Percentiles rank a stretch among this genome's conserved stretches.
These are phyloP conservation scores for Pseudomugil tenellus DNA, from an alignment of 2,797 vertebrate species.

Conservation along the genomic window DNA sequence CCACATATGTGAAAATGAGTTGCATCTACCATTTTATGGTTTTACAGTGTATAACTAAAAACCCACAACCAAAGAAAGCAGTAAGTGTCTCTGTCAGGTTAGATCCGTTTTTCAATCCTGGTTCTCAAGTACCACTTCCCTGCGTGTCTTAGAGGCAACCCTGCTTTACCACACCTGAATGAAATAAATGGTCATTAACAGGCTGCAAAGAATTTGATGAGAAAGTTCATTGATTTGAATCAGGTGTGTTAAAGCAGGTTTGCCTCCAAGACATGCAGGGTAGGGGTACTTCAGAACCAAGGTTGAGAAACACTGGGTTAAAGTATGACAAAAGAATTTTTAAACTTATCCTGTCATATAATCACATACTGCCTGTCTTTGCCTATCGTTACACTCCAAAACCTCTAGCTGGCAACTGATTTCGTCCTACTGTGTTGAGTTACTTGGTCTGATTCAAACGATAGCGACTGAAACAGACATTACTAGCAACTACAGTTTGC, in stretches of 20 bases:
- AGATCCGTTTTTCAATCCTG: no score
- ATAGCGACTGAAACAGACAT: neutral
- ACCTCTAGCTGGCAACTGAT: neutral
- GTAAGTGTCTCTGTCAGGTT: no score
- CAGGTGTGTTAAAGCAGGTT: no score
- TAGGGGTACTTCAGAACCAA: no score
- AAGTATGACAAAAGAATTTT: neutral
- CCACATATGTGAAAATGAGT: neutral
- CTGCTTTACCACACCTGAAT: no score
- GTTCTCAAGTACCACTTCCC: no score
- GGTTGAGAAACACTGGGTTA: no score
- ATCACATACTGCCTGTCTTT: neutral
- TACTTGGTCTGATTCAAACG: neutral
- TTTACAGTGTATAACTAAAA: neutral
- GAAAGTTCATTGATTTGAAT: no score
- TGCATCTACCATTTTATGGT: neutral
- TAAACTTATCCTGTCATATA: neutral
- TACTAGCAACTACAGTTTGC: neutral
- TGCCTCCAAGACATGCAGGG: no score
- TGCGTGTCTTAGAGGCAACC: no score
- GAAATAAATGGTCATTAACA: no score
- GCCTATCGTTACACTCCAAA: neutral
- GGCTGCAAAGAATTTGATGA: no score
- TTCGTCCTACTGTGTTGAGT: neutral
- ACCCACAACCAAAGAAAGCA: neutral